These are phyloP conservation scores for Charina bottae DNA, from an alignment of 2,113 vertebrate species.

Conservation along the genomic window DNA sequence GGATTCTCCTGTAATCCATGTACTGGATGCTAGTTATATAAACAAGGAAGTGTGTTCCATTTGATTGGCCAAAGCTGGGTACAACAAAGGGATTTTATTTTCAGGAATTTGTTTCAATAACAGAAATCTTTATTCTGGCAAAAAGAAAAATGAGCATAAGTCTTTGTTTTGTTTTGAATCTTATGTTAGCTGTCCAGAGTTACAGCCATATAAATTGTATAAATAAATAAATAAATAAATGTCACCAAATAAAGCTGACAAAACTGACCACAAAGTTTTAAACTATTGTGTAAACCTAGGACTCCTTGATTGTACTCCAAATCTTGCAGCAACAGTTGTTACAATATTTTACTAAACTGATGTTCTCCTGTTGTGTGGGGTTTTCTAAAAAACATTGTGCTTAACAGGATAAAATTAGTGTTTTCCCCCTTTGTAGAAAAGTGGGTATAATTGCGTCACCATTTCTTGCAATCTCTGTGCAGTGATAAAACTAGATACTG, in stretches of 20 bases:
- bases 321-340: neutral
- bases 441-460: neutral
- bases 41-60: neutral
- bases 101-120: neutral
- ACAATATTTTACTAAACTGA: neutral
- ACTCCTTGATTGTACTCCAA: neutral
- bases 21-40: neutral
- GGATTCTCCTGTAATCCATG: neutral
- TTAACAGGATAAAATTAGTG: neutral
- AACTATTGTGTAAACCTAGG: neutral
- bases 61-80: neutral
- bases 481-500: neutral
- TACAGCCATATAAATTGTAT: neutral
- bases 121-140: constrained; percentile 4
- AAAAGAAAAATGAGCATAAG: neutral
- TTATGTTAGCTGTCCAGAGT: neutral
- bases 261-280: neutral
- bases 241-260: neutral
- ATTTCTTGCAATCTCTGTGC: neutral
- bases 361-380: neutral
- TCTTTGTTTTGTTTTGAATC: neutral
- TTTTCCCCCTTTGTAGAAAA: neutral
- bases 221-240: neutral
- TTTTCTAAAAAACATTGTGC: neutral
- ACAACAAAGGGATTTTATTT: constrained; percentile 26